phyloP scores from a whole-genome alignment of 2,113 vertebrate genomes.

The Lampris megalopsis region DNA sequence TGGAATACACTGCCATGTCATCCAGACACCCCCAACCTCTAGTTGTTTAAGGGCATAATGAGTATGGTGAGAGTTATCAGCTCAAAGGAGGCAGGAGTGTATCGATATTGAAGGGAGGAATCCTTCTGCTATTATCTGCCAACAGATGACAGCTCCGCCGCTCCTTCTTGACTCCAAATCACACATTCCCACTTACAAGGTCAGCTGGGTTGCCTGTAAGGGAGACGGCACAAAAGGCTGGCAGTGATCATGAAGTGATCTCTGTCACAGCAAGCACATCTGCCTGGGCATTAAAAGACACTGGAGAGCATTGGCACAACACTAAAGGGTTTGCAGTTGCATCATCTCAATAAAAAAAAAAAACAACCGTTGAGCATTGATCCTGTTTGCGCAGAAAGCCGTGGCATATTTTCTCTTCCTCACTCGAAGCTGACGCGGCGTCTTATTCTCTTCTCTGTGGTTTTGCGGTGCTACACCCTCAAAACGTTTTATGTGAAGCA shows the following conservation, averaged over 20 bases:
- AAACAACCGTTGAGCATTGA: background rate
- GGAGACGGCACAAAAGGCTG: conserved; percentile 10
- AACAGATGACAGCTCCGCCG: conserved; percentile 44
- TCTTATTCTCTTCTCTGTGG: too few relatives aligned
- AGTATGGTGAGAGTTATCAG: conserved; percentile 45
- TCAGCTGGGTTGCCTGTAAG: conserved; percentile 38
- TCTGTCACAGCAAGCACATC: conserved; percentile 6
- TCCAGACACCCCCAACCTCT: background rate
- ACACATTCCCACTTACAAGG: conserved; percentile 62
- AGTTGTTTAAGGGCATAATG: conserved; percentile 22
- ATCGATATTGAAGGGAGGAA: conserved; percentile 44
- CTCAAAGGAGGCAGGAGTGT: conserved; percentile 34
- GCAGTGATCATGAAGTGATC: conserved; percentile 21
- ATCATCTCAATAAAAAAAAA: conserved; percentile 16
- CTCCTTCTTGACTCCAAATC: conserved; percentile 58
- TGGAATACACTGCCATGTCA: too few relatives aligned
- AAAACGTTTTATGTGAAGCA: background rate
- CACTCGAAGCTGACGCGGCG: conserved; percentile 4
- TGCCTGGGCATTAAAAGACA: background rate
- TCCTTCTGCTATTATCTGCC: conserved; percentile 55
- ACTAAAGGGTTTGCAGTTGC: conserved; percentile 4
- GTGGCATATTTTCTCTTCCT: background rate
- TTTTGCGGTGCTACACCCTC: background rate
- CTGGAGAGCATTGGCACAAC: background rate
- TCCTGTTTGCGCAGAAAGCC: conserved; percentile 1